Evolutionary conservation across 2,888 invertebrate genomes (phyloP), one percentile per base, ranked within the genome.

Genomic region (Ennomos erosarius): DNA sequence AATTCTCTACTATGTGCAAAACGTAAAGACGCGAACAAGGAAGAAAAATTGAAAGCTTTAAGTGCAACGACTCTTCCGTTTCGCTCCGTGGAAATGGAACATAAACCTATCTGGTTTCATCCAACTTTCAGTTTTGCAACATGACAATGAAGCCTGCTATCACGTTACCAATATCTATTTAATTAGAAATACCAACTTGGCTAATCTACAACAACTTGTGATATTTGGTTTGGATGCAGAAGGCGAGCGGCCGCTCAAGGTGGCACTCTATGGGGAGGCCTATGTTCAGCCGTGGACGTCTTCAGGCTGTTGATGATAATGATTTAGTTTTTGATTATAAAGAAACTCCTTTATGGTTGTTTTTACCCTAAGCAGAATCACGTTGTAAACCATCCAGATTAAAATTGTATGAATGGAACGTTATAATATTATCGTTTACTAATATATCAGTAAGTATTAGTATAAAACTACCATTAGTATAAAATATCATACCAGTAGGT

Each of bases 1-100:
- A 68, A 78, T 74, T 65, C 73, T 78, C 76, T 77, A 75, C 59
- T 45, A 54, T 56, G 51, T 46, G 34, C 74, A 71, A 77, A 77
- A 70, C 69, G 73, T 70, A 71, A 71, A 74, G 72, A 74, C 68
- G 72, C 69, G 71, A 71, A 81, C 71, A 62, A 79, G 80, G 76
- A 81, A 81, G 79, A 75, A 78, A 80, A 79, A 78, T 76, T 68
- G 73, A 78, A 79, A 84, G 75, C 74, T 75, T 74, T 46, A 59
- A 59, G 64, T 68, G 71, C 67, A 67, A 65, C 68, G 67, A 72
- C 67, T 73, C 75, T 79, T 79, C 76, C 75, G 78, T 76, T 71
- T 78, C 55, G 64, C 67, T 70, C 60, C 62, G 70, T 75, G 69
- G 70, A 78, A 79, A 78, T 75, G 62, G 70, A 68, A 73, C 75